These are phyloP conservation scores for Thamnophis elegans DNA, from an alignment of 2,797 vertebrate genomes.

Conservation along the genomic window DNA sequence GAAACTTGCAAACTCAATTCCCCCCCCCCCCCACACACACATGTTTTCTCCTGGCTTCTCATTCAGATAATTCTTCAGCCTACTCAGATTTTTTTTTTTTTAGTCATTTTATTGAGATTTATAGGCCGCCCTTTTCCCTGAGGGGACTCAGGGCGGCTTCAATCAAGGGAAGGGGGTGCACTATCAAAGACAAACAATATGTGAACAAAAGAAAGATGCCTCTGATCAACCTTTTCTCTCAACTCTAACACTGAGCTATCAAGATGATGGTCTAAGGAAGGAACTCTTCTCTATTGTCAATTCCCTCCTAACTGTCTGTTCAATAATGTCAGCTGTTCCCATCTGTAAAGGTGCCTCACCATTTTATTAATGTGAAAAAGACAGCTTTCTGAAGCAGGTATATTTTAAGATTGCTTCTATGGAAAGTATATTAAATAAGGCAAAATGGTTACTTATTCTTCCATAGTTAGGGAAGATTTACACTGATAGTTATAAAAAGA, in stretches of 20 bases:
- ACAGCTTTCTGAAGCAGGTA: neutral
- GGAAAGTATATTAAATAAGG: neutral
- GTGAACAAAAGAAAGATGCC: no score
- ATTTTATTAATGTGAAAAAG: neutral
- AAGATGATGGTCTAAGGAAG: neutral
- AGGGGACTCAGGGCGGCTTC: no score
- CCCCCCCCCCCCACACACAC: rapidly evolving
- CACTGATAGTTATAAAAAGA: neutral
- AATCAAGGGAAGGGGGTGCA: no score
- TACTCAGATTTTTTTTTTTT: no score
- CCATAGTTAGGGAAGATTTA: neutral
- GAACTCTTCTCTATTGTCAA: neutral
- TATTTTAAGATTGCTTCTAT: neutral
- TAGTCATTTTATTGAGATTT: no score
- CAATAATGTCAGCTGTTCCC: neutral
- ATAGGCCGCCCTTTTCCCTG: no score
- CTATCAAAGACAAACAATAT: no score
- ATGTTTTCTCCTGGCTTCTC: neutral
- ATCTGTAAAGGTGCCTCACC: neutral
- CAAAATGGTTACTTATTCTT: neutral
- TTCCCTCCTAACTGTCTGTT: neutral
- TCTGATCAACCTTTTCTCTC: neutral
- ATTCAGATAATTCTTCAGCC: neutral
- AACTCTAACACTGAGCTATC: neutral
- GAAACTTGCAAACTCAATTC: neutral